Base-by-base conservation (phyloP, 2,888 invertebrate species). In the Diarsia brunnea region DNA sequence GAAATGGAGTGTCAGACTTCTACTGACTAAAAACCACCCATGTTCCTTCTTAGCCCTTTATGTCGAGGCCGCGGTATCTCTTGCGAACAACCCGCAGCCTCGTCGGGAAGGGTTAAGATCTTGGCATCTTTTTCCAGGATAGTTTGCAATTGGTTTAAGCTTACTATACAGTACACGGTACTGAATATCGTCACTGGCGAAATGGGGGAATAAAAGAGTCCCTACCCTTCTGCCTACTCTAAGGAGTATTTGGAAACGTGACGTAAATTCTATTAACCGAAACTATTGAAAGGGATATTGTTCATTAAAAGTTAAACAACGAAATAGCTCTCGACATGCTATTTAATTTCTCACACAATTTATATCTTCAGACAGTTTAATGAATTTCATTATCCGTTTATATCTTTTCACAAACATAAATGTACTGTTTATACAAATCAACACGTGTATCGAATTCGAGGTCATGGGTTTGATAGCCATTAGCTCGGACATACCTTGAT, bases 301-400 rank as follows among this genome's bases (percentile, higher is more conserved):
- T 27, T 58, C 43, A 81, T 75, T 81, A 61, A 31, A 69, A 55
- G 60, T 75, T 68, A 74, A 68, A 58, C 51, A 73, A 45, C 38
- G n/a, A 67, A 66, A 61, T 45, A 51, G 47, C 51, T 58, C 55
- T 58, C 58, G 45, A 47, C 38, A 53, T 43, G 38, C 63, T 64
- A 68, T 75, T 69, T 69, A 76, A 55, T 69, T 75, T 69, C 64
- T 43, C 21, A n/a, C 60, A 75, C 58, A 68, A 79, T 65, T 69
- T 68, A 53, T 69, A 65, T 14, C 12, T 27, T 51, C 38, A 75
- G 75, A 75, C 53, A 75, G 38, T 55, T 60, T 61, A 65, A 79
- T 66, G 65, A 60, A 76, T 79, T 76, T 49, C 21, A 69, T 66
- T 75, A 75, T 68, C 11, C 14, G n/a, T 51, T 64, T 64, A 38